Conservation (phyloP, 2,888 invertebrate species). For the Patella pellucida region DNA sequence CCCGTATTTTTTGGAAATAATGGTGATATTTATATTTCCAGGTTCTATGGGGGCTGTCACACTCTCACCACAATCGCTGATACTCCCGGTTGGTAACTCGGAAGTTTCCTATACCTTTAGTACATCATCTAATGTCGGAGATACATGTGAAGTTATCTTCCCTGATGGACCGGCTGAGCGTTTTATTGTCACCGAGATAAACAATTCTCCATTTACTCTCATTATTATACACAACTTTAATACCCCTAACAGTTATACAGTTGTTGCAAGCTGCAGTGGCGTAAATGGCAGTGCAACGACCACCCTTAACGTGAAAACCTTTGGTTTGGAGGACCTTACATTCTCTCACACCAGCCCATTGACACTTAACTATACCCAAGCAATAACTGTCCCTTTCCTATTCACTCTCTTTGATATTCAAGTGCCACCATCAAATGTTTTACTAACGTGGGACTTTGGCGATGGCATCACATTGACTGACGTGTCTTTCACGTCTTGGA, state of each 20-base stretch:
- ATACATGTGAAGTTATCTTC: too few relatives aligned
- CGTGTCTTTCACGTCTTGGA: background rate
- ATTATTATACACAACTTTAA: background rate
- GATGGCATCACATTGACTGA: background rate
- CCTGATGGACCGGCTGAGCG: too few relatives aligned
- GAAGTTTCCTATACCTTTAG: too few relatives aligned
- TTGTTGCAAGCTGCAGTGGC: background rate
- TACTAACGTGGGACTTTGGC: conserved; percentile 16
- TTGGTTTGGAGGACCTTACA: conserved; percentile 6
- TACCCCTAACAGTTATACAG: conserved; percentile 1
- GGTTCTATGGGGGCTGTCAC: too few relatives aligned
- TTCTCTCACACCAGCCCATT: background rate
- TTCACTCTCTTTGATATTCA: background rate
- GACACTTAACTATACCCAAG: background rate
- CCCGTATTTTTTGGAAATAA: too few relatives aligned
- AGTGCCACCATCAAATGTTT: background rate
- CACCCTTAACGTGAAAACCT: conserved; percentile 4
- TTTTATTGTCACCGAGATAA: too few relatives aligned
- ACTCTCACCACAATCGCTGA: too few relatives aligned
- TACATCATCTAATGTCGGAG: too few relatives aligned
- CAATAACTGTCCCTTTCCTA: conserved; percentile 10
- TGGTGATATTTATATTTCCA: too few relatives aligned
- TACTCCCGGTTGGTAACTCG: too few relatives aligned
- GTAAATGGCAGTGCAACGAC: background rate
- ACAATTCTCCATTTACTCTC: too few relatives aligned